phyloP scores from a whole-genome alignment of 92 coral and sea anemone species.

The Palythoa grandiflora region DNA sequence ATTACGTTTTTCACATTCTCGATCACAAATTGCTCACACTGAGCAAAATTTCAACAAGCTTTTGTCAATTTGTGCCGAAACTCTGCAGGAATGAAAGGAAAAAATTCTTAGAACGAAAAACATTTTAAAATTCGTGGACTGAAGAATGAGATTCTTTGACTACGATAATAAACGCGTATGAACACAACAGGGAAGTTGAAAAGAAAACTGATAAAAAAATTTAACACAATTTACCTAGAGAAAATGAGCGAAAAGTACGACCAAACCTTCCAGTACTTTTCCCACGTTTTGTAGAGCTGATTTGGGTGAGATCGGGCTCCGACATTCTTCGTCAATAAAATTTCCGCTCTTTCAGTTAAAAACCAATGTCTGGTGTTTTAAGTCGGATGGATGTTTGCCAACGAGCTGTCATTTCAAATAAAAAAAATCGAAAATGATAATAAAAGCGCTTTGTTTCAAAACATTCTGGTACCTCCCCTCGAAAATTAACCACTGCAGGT shows the following conservation, averaged over 20 bases:
- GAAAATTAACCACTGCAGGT: conserved; percentile 25
- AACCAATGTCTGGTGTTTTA: background rate
- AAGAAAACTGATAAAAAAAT: background rate
- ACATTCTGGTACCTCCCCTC: conserved; percentile 27
- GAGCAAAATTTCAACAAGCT: background rate
- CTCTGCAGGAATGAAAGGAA: background rate
- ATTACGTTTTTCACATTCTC: background rate
- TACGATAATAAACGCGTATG: background rate
- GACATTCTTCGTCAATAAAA: conserved; percentile 2
- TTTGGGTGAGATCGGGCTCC: conserved; percentile 30
- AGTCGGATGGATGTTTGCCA: background rate
- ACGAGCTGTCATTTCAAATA: conserved; percentile 4
- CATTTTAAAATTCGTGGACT: background rate
- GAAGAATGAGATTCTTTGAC: background rate
- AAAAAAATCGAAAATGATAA: conserved; percentile 17
- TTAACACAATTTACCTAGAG: background rate
- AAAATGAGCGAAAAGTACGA: conserved; percentile 41
- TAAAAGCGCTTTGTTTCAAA: conserved; percentile 43
- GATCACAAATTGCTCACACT: background rate
- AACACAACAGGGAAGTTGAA: background rate
- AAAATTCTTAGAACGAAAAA: background rate
- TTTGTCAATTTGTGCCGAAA: background rate
- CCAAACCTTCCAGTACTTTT: conserved; percentile 31
- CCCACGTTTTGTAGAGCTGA: background rate
- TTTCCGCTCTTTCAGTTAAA: background rate